Evolutionary conservation across 1,140 invertebrate genomes (phyloP), one percentile per base, ranked within the genome.

Genomic region (Sinonovacula constricta): DNA sequence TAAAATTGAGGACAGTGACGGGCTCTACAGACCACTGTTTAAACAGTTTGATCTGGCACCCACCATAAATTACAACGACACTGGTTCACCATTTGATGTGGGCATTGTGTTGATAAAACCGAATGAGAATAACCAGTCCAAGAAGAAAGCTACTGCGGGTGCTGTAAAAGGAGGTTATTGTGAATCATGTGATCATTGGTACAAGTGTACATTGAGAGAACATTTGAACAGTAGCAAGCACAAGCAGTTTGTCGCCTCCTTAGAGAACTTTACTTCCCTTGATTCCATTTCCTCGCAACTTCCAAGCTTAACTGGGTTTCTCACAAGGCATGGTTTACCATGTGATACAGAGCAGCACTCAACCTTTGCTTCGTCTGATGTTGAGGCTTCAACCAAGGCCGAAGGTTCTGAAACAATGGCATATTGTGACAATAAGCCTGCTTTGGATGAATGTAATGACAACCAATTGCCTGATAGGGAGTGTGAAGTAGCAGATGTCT

Each of bases 101-200:
- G 75, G 72, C 62, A 77, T 82, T 10, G 53, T 78, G 0, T 67
- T 86, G 39, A 69, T 67, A 18, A 76, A 84, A 34, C 56, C 66
- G 33, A 81, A 66, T 71, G 51, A 78, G 3, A 81, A 56, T 57
- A 54, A 84, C 53, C 63, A 81, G 26, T 49, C 77, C 5, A 62
- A 77, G 30, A 82, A 71, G 24, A 80, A 81, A 33, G 45, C 80
- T 54, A 14, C 66, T n/a, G 45, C 45, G 0, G n/a, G 66, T 15
- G 34, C 26, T 0, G 51, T 79, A 3, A 83, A 76, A 63, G 83
- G 83, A 22, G 85, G 83, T 2, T 86, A 79, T 49, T 86, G 85
- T 83, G 85, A 86, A 63, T 81, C 81, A 24, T 86, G 85, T 78
- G 79, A 84, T 49, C 78, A 81, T 33, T 86, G 83, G 83, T 86